These are phyloP conservation scores for Petrolisthes cinctipes DNA, from an alignment of 2,888 invertebrate genomes.

Conservation along the genomic window DNA sequence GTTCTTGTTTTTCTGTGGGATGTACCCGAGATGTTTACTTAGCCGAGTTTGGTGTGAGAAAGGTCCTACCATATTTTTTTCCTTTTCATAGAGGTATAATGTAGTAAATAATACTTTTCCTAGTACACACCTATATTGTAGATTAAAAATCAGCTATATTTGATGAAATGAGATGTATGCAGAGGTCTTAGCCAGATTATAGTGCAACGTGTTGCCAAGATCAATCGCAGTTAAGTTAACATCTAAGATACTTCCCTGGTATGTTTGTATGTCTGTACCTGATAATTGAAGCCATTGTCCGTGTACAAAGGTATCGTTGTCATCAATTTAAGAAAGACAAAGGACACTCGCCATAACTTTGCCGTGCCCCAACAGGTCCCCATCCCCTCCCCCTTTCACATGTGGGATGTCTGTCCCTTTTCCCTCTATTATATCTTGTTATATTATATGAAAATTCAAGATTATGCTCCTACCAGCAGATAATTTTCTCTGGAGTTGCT, in stretches of 20 bases:
- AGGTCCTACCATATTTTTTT: slow-evolving; percentile 31
- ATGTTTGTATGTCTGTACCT: slow-evolving; percentile 61
- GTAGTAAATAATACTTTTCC: slow-evolving; percentile 37
- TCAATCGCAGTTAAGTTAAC: slow-evolving; percentile 55
- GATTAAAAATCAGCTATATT: slow-evolving; percentile 37
- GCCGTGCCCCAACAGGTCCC: slow-evolving; percentile 28
- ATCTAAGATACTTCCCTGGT: slow-evolving; percentile 53
- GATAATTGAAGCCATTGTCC: slow-evolving; percentile 58
- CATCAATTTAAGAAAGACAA: slow-evolving; percentile 58
- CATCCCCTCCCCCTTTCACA: slow-evolving; percentile 18
- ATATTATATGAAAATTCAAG: slow-evolving; percentile 12
- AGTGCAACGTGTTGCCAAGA: slow-evolving; percentile 36
- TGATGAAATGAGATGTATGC: slow-evolving; percentile 32
- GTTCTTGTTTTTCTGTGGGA: slow-evolving; percentile 49
- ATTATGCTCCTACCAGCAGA: slow-evolving; percentile 11
- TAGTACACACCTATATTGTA: slow-evolving; percentile 39
- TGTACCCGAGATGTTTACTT: slow-evolving; percentile 53
- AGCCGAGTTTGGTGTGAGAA: slow-evolving; percentile 44
- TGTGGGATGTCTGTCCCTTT: slow-evolving; percentile 5
- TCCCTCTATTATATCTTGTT: slow-evolving; percentile 21
- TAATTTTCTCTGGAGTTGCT: slow-evolving; percentile 33
- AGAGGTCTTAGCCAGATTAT: slow-evolving; percentile 29
- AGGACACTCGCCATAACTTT: slow-evolving; percentile 55
- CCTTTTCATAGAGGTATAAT: slow-evolving; percentile 17
- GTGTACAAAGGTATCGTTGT: slow-evolving; percentile 59